These are phyloP conservation scores for Gephyroberyx darwinii DNA, from an alignment of 2,797 vertebrate genomes.

Conservation along the genomic window DNA sequence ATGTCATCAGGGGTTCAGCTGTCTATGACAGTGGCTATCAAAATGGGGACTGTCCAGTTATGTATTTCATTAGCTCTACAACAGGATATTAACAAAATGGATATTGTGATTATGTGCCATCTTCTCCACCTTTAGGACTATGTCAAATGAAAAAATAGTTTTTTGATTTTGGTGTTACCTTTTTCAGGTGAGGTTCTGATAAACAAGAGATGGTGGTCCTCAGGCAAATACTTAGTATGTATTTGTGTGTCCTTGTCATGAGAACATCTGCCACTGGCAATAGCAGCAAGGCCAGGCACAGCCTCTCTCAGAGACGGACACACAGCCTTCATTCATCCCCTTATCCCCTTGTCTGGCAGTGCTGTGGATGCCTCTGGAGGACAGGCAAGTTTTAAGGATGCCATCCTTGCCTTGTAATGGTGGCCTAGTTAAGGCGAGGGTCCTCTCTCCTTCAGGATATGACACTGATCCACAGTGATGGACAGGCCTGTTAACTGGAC, in stretches of 20 bases:
- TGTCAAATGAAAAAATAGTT: background rate
- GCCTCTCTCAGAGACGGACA: background rate
- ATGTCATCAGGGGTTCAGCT: conserved; percentile 14
- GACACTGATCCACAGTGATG: conserved; percentile 53
- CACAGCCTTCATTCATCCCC: conserved; percentile 20
- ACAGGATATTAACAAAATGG: background rate
- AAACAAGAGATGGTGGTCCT: background rate
- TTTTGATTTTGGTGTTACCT: background rate
- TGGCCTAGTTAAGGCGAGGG: conserved; percentile 55
- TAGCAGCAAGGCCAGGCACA: conserved; percentile 7
- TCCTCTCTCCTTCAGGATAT: conserved; percentile 42
- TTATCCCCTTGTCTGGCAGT: conserved; percentile 7
- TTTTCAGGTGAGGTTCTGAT: background rate
- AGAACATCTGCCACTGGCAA: conserved; percentile 12
- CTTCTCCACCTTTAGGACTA: background rate
- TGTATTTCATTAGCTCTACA: background rate
- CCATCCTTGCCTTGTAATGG: conserved; percentile 21
- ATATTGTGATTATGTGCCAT: background rate
- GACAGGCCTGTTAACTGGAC: conserved; percentile 38
- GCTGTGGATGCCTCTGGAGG: background rate
- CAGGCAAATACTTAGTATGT: background rate
- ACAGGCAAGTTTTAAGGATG: conserved; percentile 19
- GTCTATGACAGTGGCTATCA: background rate
- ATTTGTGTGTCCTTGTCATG: background rate
- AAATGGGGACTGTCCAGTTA: background rate